phyloP scores from a whole-genome alignment of 2,797 vertebrate genomes.

The Ammospiza maritima region DNA sequence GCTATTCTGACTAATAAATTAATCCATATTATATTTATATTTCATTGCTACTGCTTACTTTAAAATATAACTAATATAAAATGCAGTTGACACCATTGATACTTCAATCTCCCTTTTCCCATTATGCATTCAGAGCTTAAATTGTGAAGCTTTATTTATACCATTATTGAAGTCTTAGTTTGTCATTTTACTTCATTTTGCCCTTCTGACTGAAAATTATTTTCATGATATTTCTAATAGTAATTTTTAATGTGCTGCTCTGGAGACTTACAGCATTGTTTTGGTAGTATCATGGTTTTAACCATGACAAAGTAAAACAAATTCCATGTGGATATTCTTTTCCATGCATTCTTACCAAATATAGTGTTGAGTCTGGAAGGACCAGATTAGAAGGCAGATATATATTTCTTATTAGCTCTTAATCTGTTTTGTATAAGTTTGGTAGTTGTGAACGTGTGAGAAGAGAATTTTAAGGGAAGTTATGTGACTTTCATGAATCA shows the following conservation, averaged over 20 bases:
- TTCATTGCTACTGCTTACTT: neutral
- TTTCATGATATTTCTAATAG: neutral
- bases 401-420: neutral
- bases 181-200: neutral
- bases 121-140: neutral
- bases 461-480: neutral
- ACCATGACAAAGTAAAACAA: neutral
- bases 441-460: neutral
- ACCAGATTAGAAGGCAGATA: neutral
- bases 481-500: neutral
- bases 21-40: neutral
- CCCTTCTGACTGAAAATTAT: neutral
- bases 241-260: neutral
- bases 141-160: neutral
- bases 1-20: neutral
- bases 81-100: neutral
- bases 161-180: neutral
- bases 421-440: neutral
- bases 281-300: neutral
- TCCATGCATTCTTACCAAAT: neutral
- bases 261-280: neutral
- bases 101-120: neutral
- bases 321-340: neutral
- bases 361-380: neutral
- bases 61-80: neutral